Conservation (phyloP, 2,113 vertebrate species). For the Lagenorhynchus albirostris region DNA sequence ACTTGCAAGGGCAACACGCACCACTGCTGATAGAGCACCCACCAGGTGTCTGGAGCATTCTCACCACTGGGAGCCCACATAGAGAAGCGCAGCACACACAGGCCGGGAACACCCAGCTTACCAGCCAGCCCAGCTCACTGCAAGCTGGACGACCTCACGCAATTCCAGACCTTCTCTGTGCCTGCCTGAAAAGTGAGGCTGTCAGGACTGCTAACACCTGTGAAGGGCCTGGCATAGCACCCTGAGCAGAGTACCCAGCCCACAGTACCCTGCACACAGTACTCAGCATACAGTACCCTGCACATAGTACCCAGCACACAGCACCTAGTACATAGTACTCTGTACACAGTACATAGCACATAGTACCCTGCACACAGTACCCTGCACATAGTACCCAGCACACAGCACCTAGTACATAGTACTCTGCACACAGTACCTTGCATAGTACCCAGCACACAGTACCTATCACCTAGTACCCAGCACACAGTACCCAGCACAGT, state of each 20-base stretch:
- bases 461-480: too few species aligned
- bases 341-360: too few species aligned
- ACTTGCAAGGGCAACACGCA: background rate
- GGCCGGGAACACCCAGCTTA: background rate
- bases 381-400: too few species aligned
- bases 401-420: too few species aligned
- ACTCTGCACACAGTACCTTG: too few species aligned
- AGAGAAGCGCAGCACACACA: background rate
- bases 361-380: too few species aligned
- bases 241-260: too few species aligned
- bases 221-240: background rate
- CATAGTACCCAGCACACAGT: too few species aligned
- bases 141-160: background rate
- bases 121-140: accelerated
- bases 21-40: accelerated
- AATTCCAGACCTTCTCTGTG: background rate
- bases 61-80: background rate
- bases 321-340: too few species aligned
- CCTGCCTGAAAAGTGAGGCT: background rate
- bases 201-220: background rate
- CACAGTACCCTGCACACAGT: too few species aligned
- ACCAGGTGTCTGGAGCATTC: background rate
- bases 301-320: too few species aligned
- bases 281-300: too few species aligned
- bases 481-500: background rate